phyloP scores from a whole-genome alignment of 2,113 vertebrate species.

The Ceyx melanurus region DNA sequence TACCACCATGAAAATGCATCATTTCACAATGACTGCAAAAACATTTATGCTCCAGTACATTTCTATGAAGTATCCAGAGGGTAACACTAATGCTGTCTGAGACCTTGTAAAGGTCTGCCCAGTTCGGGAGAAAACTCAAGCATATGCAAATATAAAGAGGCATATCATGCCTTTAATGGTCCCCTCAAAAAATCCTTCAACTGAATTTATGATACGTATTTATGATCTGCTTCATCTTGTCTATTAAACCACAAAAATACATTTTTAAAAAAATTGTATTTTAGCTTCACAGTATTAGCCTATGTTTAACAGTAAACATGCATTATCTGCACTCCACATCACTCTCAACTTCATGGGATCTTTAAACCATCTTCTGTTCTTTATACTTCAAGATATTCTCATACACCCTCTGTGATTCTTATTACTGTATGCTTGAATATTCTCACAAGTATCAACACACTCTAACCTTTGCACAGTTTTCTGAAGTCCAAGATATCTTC shows the following conservation, averaged over 20 bases:
- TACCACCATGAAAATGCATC: not conserved
- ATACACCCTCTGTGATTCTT: not conserved
- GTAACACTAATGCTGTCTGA: not conserved
- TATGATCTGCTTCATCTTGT: not conserved
- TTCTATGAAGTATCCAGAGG: not conserved
- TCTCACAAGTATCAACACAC: not conserved
- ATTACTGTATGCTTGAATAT: not conserved
- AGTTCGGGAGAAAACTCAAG: not conserved
- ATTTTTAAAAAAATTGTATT: not conserved
- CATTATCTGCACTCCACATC: not conserved
- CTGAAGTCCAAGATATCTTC: not conserved
- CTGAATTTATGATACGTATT: not conserved
- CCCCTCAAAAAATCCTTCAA: not conserved
- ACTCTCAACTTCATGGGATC: not conserved
- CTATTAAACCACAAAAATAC: not conserved
- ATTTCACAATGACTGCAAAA: not conserved
- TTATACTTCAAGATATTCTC: not conserved
- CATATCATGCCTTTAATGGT: not conserved
- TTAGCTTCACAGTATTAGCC: not conserved
- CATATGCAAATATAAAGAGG: not conserved
- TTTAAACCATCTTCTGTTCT: not conserved
- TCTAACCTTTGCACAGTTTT: not conserved
- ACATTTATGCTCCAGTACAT: not conserved
- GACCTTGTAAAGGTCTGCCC: not conserved
- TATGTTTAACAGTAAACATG: not conserved